A percentile compares a stretch with the other conserved stretches of the same genome.
These are phyloP conservation scores for Ochotona princeps DNA, from an alignment of 2,113 vertebrate species.

Conservation along the genomic window DNA sequence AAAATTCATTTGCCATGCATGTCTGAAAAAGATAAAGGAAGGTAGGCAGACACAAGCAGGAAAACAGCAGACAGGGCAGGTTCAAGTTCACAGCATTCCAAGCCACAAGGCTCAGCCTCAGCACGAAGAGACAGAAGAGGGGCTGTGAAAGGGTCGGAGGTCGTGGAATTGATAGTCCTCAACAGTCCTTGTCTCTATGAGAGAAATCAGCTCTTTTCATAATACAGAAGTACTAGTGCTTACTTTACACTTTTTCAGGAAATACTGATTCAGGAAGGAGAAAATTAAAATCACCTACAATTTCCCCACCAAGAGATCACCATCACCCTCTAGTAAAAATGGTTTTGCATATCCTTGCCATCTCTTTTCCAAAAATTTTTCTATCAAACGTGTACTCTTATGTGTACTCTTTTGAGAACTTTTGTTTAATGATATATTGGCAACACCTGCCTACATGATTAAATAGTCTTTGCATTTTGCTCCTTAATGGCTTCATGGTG, in stretches of 20 bases:
- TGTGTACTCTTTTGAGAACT: neutral
- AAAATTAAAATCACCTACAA: constrained; percentile 33
- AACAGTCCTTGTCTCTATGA: neutral
- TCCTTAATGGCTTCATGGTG: constrained; percentile 18
- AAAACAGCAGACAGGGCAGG: constrained; percentile 14
- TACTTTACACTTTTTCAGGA: constrained; percentile 54
- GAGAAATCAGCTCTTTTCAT: constrained; percentile 22
- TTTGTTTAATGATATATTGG: neutral
- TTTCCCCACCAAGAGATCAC: neutral
- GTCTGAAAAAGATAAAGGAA: constrained; percentile 15
- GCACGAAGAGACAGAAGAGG: neutral
- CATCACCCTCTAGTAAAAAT: neutral
- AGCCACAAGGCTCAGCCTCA: neutral
- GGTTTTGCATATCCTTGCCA: neutral
- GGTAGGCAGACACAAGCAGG: constrained; percentile 29
- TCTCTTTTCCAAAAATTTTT: neutral
- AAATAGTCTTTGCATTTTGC: neutral
- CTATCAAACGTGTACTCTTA: neutral
- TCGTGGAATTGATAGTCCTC: neutral
- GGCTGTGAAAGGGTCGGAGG: neutral
- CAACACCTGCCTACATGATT: neutral
- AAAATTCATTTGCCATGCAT: constrained; percentile 55
- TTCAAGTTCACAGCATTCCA: neutral
- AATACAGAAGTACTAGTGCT: constrained; percentile 12
- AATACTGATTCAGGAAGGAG: constrained; percentile 8